Evolutionary conservation across 2,797 vertebrate species (phyloP).

Genomic region (Ctenosaura bakeri): DNA sequence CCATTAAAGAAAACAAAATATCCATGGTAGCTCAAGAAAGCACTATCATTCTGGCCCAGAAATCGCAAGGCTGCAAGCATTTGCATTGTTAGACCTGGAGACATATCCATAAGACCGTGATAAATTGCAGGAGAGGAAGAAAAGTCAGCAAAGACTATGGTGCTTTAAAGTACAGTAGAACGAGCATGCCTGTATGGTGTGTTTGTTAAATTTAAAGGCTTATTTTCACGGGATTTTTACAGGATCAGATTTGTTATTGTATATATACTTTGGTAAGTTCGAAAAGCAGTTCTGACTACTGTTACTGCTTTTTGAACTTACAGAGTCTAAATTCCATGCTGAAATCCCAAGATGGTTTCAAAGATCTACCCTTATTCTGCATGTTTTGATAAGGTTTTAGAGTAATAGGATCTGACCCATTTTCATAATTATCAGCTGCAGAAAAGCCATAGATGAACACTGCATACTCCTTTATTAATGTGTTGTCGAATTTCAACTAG

Average conservation of each 20-base stretch:
- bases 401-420: neutral
- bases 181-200: neutral
- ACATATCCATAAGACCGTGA: neutral
- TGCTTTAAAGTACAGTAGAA: slow-evolving; percentile 1
- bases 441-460: neutral
- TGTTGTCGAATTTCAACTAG: neutral
- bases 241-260: neutral
- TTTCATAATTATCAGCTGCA: neutral
- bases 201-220: neutral
- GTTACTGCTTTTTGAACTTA: neutral
- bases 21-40: neutral
- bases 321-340: neutral
- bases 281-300: too few relatives aligned
- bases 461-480: neutral
- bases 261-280: too few relatives aligned
- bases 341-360: neutral
- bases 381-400: neutral
- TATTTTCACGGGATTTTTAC: neutral
- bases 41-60: neutral
- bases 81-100: neutral
- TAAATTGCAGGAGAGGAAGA: slow-evolving; percentile 8
- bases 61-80: neutral
- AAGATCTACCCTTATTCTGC: neutral
- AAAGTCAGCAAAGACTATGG: neutral
- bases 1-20: neutral